These are phyloP conservation scores for Merluccius polli DNA, from an alignment of 2,797 vertebrate species.

Conservation along the genomic window DNA sequence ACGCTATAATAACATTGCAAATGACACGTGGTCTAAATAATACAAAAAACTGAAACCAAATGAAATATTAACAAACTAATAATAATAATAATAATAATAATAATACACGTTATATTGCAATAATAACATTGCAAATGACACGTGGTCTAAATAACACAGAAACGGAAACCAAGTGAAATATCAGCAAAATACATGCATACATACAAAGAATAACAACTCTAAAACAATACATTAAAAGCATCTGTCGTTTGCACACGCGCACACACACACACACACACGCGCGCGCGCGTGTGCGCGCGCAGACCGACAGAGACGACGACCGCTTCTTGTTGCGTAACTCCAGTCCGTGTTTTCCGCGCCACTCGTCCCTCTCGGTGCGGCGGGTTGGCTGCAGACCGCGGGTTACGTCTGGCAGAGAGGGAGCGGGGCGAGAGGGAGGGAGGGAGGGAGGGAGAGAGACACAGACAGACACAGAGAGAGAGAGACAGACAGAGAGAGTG, in stretches of 20 bases:
- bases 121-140: background rate
- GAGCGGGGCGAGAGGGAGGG: background rate
- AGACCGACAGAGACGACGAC: background rate
- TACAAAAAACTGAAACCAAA: too few relatives aligned
- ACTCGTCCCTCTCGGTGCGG: slow-evolving; percentile 47
- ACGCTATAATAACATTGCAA: background rate
- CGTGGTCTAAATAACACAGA: background rate
- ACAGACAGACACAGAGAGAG: slow-evolving; percentile 65
- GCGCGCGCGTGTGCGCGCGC: too few relatives aligned
- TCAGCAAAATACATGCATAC: background rate
- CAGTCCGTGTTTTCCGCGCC: slow-evolving; percentile 65
- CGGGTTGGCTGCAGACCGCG: background rate
- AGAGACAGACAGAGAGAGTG: slow-evolving; percentile 31
- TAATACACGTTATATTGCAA: too few relatives aligned
- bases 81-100: background rate
- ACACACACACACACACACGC: too few relatives aligned
- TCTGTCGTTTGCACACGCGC: too few relatives aligned
- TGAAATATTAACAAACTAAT: background rate
- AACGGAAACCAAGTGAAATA: too few relatives aligned
- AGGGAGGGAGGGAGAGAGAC: too few relatives aligned
- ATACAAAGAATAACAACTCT: too few relatives aligned
- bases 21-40: background rate
- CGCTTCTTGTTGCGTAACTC: slow-evolving; percentile 33
- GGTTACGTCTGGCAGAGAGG: slow-evolving; percentile 30
- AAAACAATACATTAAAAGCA: background rate